phyloP scores from a whole-genome alignment of 2,888 invertebrate genomes.

The Drosophila mercatorum region DNA sequence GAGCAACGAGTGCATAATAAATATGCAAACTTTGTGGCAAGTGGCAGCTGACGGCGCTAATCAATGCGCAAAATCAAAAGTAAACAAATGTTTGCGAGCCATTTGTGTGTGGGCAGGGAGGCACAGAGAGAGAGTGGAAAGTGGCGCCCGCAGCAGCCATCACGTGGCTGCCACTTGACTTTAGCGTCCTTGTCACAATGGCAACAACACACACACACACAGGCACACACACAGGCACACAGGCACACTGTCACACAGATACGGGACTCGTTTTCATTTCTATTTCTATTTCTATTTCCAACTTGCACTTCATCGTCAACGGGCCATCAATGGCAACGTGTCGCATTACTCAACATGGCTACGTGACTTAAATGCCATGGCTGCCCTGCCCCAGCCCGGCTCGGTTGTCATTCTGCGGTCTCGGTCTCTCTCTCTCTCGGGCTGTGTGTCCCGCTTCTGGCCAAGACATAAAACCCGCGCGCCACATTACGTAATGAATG shows the following conservation, averaged over 20 bases:
- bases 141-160: slow-evolving; percentile 39
- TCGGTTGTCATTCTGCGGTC: slow-evolving; percentile 59
- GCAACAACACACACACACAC: slow-evolving; percentile 25
- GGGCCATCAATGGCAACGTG: slow-evolving; percentile 79
- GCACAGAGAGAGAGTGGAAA: slow-evolving; percentile 30
- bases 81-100: slow-evolving; percentile 38
- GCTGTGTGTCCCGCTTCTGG: slow-evolving; percentile 5
- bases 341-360: slow-evolving; percentile 80
- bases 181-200: slow-evolving; percentile 59
- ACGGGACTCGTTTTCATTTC: slow-evolving; percentile 39
- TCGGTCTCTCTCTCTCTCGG: background rate
- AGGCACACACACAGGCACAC: background rate
- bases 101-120: background rate
- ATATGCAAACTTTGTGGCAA: slow-evolving; percentile 70
- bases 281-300: slow-evolving; percentile 66
- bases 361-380: slow-evolving; percentile 78
- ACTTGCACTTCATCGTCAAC: slow-evolving; percentile 79
- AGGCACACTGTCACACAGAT: slow-evolving; percentile 13
- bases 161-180: slow-evolving; percentile 69
- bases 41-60: slow-evolving; percentile 48
- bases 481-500: slow-evolving; percentile 73
- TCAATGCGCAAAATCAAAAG: slow-evolving; percentile 71
- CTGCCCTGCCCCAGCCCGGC: background rate
- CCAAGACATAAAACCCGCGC: slow-evolving; percentile 60
- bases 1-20: slow-evolving; percentile 67